A percentile compares a stretch with the other conserved stretches of the same genome.
These are phyloP conservation scores for Lithobates pipiens DNA, from an alignment of 2,797 vertebrate species.

Conservation along the genomic window DNA sequence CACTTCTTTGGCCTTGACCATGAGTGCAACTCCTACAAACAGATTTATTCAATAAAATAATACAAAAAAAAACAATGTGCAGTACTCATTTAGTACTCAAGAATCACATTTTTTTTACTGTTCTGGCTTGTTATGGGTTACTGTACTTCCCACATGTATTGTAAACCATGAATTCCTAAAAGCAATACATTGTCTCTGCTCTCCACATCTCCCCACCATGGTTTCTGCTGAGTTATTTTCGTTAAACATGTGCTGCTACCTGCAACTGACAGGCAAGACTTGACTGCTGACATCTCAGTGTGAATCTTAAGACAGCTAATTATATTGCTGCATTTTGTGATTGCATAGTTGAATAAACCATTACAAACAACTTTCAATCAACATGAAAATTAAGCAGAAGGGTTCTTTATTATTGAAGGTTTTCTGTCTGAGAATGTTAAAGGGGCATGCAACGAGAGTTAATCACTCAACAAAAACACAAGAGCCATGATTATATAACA, in stretches of 20 bases:
- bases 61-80: too few species aligned
- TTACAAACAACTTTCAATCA: conserved; percentile 45
- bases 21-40: too few species aligned
- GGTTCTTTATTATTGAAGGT: conserved; percentile 41
- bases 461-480: conserved; percentile 14
- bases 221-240: conserved; percentile 30
- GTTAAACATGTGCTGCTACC: background rate
- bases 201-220: conserved; percentile 2
- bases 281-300: conserved; percentile 42
- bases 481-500: conserved; percentile 19
- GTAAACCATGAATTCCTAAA: background rate
- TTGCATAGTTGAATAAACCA: conserved; percentile 45
- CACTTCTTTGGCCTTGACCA: too few species aligned
- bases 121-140: too few species aligned
- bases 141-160: background rate
- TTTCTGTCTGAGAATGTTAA: conserved; percentile 24
- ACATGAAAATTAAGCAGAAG: conserved; percentile 39
- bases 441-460: conserved; percentile 7
- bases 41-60: too few species aligned
- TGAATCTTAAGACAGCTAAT: conserved; percentile 52
- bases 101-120: too few species aligned
- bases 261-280: conserved; percentile 20
- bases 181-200: background rate
- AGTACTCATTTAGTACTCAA: too few species aligned
- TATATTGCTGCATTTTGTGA: conserved; percentile 36